Percentiles rank a stretch among this genome's conserved stretches.
phyloP scores from a whole-genome alignment of 2,797 vertebrate genomes.

The Xyrichtys novacula region DNA sequence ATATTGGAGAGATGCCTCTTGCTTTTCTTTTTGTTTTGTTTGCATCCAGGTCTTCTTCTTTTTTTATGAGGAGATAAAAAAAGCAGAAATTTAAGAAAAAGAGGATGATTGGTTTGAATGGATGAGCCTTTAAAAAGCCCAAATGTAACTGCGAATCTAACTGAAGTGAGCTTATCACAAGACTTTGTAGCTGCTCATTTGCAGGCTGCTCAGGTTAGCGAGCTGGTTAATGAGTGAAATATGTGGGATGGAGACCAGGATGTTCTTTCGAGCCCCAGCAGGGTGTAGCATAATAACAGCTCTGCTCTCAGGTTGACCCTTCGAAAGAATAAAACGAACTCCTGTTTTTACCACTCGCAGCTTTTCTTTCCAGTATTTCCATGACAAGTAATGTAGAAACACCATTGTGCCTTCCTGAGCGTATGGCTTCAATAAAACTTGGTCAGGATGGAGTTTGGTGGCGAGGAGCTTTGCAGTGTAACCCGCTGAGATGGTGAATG shows the following conservation, averaged over 20 bases:
- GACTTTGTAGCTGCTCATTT: constrained; percentile 8
- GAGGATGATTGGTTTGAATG: constrained; percentile 56
- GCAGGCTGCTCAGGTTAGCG: constrained; percentile 28
- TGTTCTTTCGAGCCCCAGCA: constrained; percentile 57
- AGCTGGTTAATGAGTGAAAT: constrained; percentile 58
- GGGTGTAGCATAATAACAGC: constrained; percentile 60
- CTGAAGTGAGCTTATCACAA: constrained; percentile 21
- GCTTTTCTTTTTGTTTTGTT: constrained; percentile 26
- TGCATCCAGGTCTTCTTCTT: constrained; percentile 31
- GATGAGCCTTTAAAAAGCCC: constrained; percentile 32
- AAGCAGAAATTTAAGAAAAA: constrained; percentile 38
- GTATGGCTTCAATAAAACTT: constrained; percentile 63
- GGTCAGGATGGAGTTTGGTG: constrained; percentile 45
- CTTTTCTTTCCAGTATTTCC: constrained; percentile 35
- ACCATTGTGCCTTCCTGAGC: constrained; percentile 36
- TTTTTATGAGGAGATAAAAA: constrained; percentile 27
- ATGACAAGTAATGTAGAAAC: constrained; percentile 47
- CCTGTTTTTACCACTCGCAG: constrained; percentile 44
- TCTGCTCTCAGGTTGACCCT: constrained; percentile 44
- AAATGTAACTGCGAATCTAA: constrained; percentile 23
- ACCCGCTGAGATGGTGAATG: constrained; percentile 8
- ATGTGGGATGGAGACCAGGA: constrained; percentile 47
- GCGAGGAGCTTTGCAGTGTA: constrained; percentile 49
- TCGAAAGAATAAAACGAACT: constrained; percentile 45
- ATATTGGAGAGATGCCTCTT: constrained; percentile 32